phyloP scores from a whole-genome alignment of 2,888 invertebrate species.

The Gryllus longicercus region DNA sequence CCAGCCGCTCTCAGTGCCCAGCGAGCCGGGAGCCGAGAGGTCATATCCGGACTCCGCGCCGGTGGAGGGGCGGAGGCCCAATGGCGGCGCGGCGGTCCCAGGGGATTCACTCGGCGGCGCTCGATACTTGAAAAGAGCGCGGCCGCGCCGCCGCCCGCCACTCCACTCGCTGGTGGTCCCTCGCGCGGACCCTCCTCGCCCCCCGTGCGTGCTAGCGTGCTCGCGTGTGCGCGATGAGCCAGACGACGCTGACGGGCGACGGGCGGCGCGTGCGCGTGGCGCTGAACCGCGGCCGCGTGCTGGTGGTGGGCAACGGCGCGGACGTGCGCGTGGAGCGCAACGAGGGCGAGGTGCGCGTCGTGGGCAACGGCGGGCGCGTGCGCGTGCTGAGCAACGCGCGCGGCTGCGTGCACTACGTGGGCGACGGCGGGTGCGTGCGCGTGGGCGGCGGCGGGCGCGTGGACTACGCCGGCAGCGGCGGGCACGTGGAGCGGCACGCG shows the following conservation, averaged over 20 bases:
- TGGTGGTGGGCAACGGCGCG: conserved; percentile 23
- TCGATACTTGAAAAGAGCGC: no score
- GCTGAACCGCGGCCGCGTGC: conserved; percentile 20
- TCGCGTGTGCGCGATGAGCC: not conserved
- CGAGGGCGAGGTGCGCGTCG: conserved; percentile 20
- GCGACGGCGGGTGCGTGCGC: conserved; percentile 21
- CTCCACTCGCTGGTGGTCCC: no score
- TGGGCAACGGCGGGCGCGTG: conserved; percentile 23
- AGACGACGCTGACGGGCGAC: conserved; percentile 20
- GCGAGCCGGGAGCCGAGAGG: no score
- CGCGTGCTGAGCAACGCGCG: conserved; percentile 19
- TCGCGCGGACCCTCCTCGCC: not conserved
- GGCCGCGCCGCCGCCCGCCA: no score
- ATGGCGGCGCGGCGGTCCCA: no score
- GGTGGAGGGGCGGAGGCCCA: no score
- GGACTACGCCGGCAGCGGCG: no score
- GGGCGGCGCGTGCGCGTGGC: conserved; percentile 3
- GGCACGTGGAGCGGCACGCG: no score
- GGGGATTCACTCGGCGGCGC: no score
- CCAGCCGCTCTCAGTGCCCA: no score
- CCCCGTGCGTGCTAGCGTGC: not conserved
- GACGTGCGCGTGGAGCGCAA: conserved; percentile 22
- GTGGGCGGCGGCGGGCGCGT: no score
- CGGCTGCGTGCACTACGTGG: conserved; percentile 23
- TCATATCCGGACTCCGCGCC: no score